A percentile compares a stretch with the other conserved stretches of the same genome.
Evolutionary conservation across 2,888 invertebrate species (phyloP).

Genomic region (Steinernema carpocapsae): DNA sequence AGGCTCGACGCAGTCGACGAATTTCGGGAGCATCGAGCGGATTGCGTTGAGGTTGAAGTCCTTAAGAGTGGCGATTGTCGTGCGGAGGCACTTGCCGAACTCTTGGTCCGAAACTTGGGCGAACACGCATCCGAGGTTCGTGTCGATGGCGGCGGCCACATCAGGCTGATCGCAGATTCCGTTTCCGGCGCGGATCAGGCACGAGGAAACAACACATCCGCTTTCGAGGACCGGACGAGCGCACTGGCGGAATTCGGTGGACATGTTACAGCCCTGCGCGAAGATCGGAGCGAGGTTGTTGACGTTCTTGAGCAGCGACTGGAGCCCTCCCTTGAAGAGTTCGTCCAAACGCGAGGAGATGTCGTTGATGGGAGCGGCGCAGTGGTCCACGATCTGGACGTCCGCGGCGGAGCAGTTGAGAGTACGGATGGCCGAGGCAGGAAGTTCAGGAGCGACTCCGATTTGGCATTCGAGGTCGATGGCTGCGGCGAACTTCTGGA

Average conservation of each 20-base stretch:
- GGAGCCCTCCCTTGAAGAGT: constrained; percentile 54
- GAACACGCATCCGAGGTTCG: constrained; percentile 63
- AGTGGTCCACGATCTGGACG: constrained; percentile 63
- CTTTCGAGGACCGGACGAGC: constrained; percentile 37
- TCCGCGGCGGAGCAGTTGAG: constrained; percentile 61
- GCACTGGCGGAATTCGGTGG: constrained; percentile 52
- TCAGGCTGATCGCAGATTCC: constrained; percentile 62
- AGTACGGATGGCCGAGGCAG: constrained; percentile 48
- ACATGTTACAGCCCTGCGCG: constrained; percentile 64
- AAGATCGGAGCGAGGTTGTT: constrained; percentile 65
- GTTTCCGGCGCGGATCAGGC: constrained; percentile 62
- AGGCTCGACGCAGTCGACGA: constrained; percentile 63
- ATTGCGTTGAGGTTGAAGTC: constrained; percentile 60
- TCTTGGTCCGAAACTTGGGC: constrained; percentile 56
- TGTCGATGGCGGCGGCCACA: constrained; percentile 63
- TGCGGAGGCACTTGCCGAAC: constrained; percentile 64
- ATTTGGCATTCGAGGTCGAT: constrained; percentile 60
- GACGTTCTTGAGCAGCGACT: constrained; percentile 64
- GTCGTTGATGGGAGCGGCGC: constrained; percentile 64
- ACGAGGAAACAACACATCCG: constrained; percentile 60
- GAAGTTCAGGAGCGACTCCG: constrained; percentile 29
- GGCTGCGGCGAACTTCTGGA: constrained; percentile 61
- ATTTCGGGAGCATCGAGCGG: constrained; percentile 59
- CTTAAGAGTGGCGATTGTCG: constrained; percentile 63
- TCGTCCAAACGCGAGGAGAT: constrained; percentile 48